Evolutionary conservation across 2,888 invertebrate species (phyloP).

Genomic region (Hirtodrosophila alboralis): DNA sequence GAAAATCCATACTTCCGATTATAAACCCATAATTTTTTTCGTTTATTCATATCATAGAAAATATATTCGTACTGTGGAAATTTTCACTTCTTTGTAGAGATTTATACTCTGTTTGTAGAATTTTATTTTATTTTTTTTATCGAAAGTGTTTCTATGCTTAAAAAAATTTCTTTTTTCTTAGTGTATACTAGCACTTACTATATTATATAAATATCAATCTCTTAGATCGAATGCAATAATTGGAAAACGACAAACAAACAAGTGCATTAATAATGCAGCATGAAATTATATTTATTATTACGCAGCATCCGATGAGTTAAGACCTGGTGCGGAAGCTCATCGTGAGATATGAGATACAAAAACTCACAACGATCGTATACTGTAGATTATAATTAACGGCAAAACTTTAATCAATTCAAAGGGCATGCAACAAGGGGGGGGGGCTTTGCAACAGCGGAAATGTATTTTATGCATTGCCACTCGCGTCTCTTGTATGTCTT

Average conservation of each 20-base stretch:
- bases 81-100: too few relatives aligned
- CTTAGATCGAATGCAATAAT: not conserved
- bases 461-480: constrained; percentile 28
- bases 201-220: constrained; percentile 63
- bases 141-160: too few relatives aligned
- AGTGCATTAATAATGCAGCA: constrained; percentile 47
- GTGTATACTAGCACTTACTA: too few relatives aligned
- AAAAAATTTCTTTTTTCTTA: too few relatives aligned
- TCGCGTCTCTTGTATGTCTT: constrained; percentile 33
- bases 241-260: not conserved
- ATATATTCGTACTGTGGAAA: too few relatives aligned
- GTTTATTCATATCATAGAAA: too few relatives aligned
- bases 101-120: too few relatives aligned
- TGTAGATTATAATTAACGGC: constrained; percentile 44
- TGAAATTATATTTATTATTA: constrained; percentile 64
- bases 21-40: too few relatives aligned
- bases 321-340: constrained; percentile 43
- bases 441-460: constrained; percentile 68
- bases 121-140: too few relatives aligned
- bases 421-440: constrained; percentile 36
- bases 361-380: constrained; percentile 18
- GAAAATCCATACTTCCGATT: too few relatives aligned
- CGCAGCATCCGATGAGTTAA: constrained; percentile 34
- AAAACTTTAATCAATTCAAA: constrained; percentile 58
- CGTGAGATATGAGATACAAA: constrained; percentile 37